phyloP scores from a whole-genome alignment of 2,113 vertebrate species.

The Artemisiospiza belli region DNA sequence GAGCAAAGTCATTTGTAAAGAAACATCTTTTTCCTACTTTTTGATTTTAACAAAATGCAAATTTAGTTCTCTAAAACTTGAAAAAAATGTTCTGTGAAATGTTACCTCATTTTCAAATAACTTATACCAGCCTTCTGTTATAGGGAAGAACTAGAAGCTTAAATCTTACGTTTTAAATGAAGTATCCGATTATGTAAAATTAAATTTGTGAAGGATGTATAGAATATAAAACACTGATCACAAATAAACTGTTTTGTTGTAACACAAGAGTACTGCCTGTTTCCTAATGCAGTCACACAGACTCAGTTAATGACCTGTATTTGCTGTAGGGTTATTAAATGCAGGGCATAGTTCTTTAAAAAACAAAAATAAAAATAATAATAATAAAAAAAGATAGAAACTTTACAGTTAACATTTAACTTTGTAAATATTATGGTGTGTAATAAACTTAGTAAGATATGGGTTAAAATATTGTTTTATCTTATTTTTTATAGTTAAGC shows the following conservation, averaged over 20 bases:
- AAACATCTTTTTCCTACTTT: slow-evolving; percentile 86
- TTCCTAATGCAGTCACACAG: slow-evolving; percentile 77
- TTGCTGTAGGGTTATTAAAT: slow-evolving; percentile 72
- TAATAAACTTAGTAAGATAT: slow-evolving; percentile 76
- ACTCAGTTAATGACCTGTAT: slow-evolving; percentile 66
- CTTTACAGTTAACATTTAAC: slow-evolving; percentile 74
- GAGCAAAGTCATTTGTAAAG: slow-evolving; percentile 88
- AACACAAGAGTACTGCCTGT: slow-evolving; percentile 83
- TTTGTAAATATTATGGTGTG: slow-evolving; percentile 77
- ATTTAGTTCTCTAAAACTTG: slow-evolving; percentile 95
- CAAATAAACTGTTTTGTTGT: slow-evolving; percentile 94
- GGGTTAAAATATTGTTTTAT: slow-evolving; percentile 76
- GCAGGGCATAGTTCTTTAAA: slow-evolving; percentile 73
- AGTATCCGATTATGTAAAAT: slow-evolving; percentile 87
- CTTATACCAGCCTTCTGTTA: slow-evolving; percentile 87
- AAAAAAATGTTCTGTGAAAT: slow-evolving; percentile 99
- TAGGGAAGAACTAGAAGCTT: slow-evolving; percentile 81
- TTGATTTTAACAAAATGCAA: slow-evolving; percentile 87
- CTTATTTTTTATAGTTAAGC: slow-evolving; percentile 75
- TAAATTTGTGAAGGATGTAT: slow-evolving; percentile 93
- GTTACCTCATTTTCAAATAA: slow-evolving; percentile 97
- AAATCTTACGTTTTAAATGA: slow-evolving; percentile 81
- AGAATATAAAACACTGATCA: slow-evolving; percentile 89
- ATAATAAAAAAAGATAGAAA: slow-evolving; percentile 39
- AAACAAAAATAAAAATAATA: background rate